Base-by-base conservation (phyloP, 2,888 invertebrate genomes). In the Phengaris alcon region DNA sequence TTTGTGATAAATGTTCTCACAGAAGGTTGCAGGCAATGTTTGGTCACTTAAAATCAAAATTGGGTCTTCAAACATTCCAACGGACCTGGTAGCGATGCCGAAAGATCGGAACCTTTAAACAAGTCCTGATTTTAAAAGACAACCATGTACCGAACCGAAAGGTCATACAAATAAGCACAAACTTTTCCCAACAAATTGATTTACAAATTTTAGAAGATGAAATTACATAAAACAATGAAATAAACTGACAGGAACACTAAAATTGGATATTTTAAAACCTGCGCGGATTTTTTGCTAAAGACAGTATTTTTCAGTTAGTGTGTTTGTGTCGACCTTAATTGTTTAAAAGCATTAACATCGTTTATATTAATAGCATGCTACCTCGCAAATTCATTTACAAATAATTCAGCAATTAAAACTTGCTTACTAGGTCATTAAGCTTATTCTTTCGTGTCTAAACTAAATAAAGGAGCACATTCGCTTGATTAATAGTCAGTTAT, bases 401-500 rank as follows among this genome's bases (percentile, higher is more conserved):
- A 64, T 64, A 64, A 64, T 64, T 64, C 64, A 64, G 64, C 64
- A 64, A 64, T 64, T 64, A 64, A 64, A 64, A 64, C 64, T 64
- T 64, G 35, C 64, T 64, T 35, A 64, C 64, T 64, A 64, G 64
- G 64, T 64, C 64, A 64, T 64, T 64, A 64, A 64, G 35, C 13
- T 64, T 64, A 64, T 12, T 64, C 64, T 35, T 64, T 64, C 64
- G 64, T 64, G 64, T 64, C 64, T 64, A 64, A 64, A 64, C 64
- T 35, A 64, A 64, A 64, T 64, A 64, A 64, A 64, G 64, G 64
- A 69, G 48, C 48, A 69, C 69, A 48, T 69, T 69, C 46, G 69
- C 69, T 69, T 69, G 69, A 69, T 68, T 68, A 68, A 68, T 44
- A 68, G 59, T 64, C 64, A 69, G 68, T 69, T 69, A 64, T 48